Percentiles rank a stretch among this genome's conserved stretches.
Conservation (phyloP, 2,113 vertebrate genomes). For the Paramisgurnus dabryanus region DNA sequence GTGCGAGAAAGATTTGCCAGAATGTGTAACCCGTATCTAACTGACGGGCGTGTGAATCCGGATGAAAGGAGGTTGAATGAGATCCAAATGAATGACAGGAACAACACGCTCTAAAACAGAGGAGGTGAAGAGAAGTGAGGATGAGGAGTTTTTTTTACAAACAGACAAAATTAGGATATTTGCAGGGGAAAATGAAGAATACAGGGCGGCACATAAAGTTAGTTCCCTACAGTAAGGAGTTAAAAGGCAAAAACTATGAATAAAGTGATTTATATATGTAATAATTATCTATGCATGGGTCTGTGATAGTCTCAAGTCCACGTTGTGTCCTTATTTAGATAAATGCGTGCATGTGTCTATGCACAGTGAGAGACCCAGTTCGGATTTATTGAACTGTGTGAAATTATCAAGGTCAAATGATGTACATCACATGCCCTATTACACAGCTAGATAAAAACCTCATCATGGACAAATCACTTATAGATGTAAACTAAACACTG, state of each 20-base stretch:
- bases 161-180: conserved; percentile 9
- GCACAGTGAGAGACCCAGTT: too few species aligned
- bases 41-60: conserved; percentile 41
- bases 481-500: neutral
- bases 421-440: neutral
- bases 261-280: too few species aligned
- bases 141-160: neutral
- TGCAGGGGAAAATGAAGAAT: conserved; percentile 18
- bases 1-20: conserved; percentile 8
- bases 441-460: neutral
- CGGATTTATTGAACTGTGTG: neutral
- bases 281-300: too few species aligned
- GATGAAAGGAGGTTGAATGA: conserved; percentile 28
- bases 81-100: conserved; percentile 3
- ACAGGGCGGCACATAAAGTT: conserved; percentile 22
- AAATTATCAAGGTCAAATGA: neutral
- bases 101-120: conserved; percentile 3
- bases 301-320: too few species aligned
- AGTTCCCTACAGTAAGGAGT: neutral
- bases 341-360: too few species aligned
- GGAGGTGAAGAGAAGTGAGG: conserved; percentile 1
- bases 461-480: neutral
- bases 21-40: conserved; percentile 16
- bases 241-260: too few species aligned
- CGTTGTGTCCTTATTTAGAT: too few species aligned